These are phyloP conservation scores for Sinopyrophorus schimmeli DNA, from an alignment of 2,888 invertebrate genomes.

Conservation along the genomic window DNA sequence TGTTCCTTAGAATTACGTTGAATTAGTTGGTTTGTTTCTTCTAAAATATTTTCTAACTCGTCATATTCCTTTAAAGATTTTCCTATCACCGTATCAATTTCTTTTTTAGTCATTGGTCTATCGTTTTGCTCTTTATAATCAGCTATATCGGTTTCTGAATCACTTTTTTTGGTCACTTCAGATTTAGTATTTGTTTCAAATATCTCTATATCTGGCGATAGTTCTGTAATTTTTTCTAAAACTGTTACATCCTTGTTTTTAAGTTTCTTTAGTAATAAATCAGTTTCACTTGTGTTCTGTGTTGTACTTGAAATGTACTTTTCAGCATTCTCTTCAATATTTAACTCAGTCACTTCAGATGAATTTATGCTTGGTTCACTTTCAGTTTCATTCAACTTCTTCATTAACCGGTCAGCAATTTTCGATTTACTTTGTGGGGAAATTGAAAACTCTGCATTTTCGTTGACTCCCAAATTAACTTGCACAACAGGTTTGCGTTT, in stretches of 20 bases:
- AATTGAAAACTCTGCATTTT: slow-evolving; percentile 39
- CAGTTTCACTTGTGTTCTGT: slow-evolving; percentile 4
- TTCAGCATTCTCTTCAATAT: slow-evolving; percentile 1
- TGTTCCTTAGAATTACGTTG: no score
- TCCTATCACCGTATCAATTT: no score
- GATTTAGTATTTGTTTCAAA: slow-evolving; percentile 27
- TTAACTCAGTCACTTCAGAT: no score
- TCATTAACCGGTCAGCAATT: slow-evolving; percentile 50
- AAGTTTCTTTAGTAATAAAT: slow-evolving; percentile 9
- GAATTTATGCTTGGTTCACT: no score
- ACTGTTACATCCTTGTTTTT: slow-evolving; percentile 9
- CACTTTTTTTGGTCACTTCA: slow-evolving; percentile 7
- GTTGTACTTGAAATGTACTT: not conserved
- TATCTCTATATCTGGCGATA: slow-evolving; percentile 19
- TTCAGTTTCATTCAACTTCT: slow-evolving; percentile 47
- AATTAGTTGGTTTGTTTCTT: no score
- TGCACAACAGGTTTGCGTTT: slow-evolving; percentile 42
- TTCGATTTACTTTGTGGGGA: slow-evolving; percentile 46
- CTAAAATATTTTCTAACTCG: no score
- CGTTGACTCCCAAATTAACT: slow-evolving; percentile 40
- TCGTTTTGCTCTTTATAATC: not conserved
- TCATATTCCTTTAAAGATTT: no score
- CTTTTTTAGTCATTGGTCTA: no score
- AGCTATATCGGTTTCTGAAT: not conserved
- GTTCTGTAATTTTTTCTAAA: slow-evolving; percentile 20